phyloP scores from a whole-genome alignment of 2,888 invertebrate genomes.

The Yponomeuta cagnagella region DNA sequence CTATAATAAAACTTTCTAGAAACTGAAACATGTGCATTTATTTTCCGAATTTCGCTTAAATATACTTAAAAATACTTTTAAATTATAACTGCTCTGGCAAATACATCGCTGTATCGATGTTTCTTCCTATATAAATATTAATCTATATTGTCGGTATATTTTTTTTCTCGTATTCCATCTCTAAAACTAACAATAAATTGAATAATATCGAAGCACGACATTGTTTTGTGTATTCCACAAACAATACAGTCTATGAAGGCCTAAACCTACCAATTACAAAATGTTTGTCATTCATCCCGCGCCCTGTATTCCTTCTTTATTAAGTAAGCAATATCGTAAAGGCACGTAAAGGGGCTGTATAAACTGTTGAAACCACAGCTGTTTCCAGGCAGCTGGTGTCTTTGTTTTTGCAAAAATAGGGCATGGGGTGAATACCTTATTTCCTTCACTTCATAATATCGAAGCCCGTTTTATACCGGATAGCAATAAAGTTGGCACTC shows the following conservation, averaged over 20 bases:
- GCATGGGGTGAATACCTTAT: not conserved
- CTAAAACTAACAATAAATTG: too few species aligned
- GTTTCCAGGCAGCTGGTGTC: slow-evolving; percentile 3
- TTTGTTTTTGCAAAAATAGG: slow-evolving; percentile 11
- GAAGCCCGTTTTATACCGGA: not conserved
- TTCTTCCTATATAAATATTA: too few species aligned
- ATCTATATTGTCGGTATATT: too few species aligned
- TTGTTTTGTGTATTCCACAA: not conserved
- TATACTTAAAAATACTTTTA: too few species aligned
- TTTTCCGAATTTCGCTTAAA: too few species aligned
- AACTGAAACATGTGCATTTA: too few species aligned
- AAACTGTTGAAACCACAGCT: slow-evolving; percentile 10
- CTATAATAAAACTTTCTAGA: too few species aligned
- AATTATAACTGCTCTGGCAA: too few species aligned
- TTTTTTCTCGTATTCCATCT: too few species aligned
- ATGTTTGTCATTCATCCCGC: not conserved
- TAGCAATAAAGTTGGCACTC: not conserved
- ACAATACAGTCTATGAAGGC: not conserved
- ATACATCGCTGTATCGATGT: too few species aligned
- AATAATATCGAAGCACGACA: too few species aligned
- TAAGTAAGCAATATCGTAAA: slow-evolving; percentile 8
- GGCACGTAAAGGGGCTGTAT: slow-evolving; percentile 5
- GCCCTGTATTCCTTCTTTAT: not conserved
- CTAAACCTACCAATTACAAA: not conserved
- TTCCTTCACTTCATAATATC: not conserved